Evolutionary conservation across 2,888 invertebrate genomes (phyloP).

Genomic region (Alitta virens): DNA sequence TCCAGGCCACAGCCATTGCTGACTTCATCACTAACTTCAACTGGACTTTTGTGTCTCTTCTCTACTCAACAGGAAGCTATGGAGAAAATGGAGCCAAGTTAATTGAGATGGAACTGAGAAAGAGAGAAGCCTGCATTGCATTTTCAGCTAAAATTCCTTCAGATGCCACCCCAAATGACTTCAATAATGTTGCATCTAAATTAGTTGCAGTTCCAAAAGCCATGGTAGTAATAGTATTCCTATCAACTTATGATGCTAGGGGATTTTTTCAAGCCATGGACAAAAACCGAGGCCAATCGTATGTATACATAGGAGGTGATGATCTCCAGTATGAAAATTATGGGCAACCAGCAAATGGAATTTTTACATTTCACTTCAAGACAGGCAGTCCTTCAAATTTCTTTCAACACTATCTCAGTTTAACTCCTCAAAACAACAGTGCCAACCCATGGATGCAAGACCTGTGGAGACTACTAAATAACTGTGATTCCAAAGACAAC

Average conservation of each 20-base stretch:
- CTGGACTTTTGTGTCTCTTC: conserved; percentile 12
- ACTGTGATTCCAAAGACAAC: neutral
- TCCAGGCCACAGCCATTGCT: conserved; percentile 23
- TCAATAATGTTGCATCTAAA: neutral
- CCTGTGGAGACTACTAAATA: neutral
- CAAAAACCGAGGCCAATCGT: neutral
- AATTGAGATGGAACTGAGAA: neutral
- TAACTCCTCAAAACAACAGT: conserved; percentile 13
- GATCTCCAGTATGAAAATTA: conserved; percentile 1
- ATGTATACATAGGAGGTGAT: conserved; percentile 2
- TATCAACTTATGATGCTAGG: neutral
- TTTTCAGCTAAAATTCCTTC: conserved; percentile 3
- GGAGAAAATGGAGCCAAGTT: conserved; percentile 14
- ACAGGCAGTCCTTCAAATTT: conserved; percentile 1
- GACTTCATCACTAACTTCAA: conserved; percentile 6
- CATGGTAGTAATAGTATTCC: neutral
- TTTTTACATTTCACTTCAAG: conserved; percentile 10
- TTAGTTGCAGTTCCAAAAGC: neutral
- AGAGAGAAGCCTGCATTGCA: conserved; percentile 9
- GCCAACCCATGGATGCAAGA: conserved; percentile 16
- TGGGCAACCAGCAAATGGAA: conserved; percentile 1
- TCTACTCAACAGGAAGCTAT: conserved; percentile 14
- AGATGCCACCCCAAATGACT: neutral
- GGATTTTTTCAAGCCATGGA: neutral
- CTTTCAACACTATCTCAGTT: conserved; percentile 4